Evolutionary conservation across 2,797 vertebrate species (phyloP).

Genomic region (Sciaenops ocellatus): DNA sequence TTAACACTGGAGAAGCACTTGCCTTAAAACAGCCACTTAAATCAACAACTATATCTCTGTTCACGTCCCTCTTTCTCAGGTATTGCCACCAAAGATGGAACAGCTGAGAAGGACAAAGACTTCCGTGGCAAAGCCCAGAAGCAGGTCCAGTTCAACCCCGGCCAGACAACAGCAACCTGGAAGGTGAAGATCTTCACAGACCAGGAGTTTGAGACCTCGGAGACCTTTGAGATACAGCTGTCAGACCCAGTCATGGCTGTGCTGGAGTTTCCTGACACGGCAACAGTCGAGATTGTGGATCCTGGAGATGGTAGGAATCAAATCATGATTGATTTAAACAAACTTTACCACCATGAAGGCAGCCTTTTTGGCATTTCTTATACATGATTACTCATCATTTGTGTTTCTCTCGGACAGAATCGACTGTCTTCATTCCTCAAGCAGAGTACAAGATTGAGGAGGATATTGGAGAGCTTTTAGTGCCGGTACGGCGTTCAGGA

Average conservation of each 20-base stretch:
- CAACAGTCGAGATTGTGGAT: conserved; percentile 90
- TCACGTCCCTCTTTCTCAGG: conserved; percentile 67
- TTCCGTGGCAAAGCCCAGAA: conserved; percentile 90
- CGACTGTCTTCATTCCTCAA: conserved; percentile 90
- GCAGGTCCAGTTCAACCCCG: conserved; percentile 91
- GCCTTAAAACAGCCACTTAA: not conserved
- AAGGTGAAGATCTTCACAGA: conserved; percentile 90
- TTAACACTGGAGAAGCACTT: too few relatives aligned
- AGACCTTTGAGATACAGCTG: conserved; percentile 91
- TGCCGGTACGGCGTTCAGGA: conserved; percentile 88
- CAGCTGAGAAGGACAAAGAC: conserved; percentile 90
- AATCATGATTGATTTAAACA: conserved; percentile 5
- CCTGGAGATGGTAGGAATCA: conserved; percentile 88
- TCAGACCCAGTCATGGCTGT: conserved; percentile 90
- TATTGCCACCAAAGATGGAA: conserved; percentile 90
- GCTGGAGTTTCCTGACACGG: conserved; percentile 87
- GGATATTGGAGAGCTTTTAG: conserved; percentile 88
- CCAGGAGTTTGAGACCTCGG: conserved; percentile 89
- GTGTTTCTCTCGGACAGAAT: conserved; percentile 81
- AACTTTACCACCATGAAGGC: not conserved
- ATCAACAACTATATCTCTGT: not conserved
- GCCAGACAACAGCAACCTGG: conserved; percentile 89
- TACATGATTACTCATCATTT: not conserved
- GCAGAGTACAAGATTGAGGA: conserved; percentile 89
- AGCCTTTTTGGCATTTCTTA: not conserved